A percentile compares a stretch with the other conserved stretches of the same genome.
phyloP scores from a whole-genome alignment of 2,797 vertebrate species.

The Eremophila alpestris region DNA sequence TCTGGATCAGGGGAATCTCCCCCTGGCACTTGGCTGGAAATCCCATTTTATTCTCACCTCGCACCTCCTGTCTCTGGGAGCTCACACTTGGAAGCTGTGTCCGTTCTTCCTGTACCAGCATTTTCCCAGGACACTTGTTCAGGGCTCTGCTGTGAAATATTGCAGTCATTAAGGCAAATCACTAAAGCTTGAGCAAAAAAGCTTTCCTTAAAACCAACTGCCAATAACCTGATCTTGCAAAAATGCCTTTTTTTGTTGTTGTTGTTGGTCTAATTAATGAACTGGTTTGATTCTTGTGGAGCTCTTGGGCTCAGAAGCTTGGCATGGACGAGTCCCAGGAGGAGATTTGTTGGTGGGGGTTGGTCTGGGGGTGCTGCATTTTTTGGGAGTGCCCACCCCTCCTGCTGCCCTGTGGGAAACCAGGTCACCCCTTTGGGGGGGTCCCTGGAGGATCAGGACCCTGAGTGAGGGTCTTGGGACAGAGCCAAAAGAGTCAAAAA shows the following conservation, averaged over 20 bases:
- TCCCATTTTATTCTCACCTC: neutral
- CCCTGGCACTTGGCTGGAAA: neutral
- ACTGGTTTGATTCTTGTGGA: neutral
- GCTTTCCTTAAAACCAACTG: neutral
- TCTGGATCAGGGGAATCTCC: neutral
- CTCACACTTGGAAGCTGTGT: neutral
- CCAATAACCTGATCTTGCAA: neutral
- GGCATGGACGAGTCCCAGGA: accelerated
- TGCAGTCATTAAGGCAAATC: neutral
- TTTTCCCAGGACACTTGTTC: slow-evolving; percentile 23
- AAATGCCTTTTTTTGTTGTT: neutral
- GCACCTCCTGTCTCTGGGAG: neutral
- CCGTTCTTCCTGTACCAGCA: neutral
- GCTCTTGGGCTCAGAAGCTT: neutral
- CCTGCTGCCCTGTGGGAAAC: too few relatives aligned
- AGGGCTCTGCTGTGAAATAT: neutral
- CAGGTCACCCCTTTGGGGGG: too few relatives aligned
- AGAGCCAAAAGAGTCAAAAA: too few relatives aligned
- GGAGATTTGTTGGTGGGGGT: neutral
- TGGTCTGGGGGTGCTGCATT: neutral
- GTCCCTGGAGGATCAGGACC: too few relatives aligned
- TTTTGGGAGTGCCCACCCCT: neutral
- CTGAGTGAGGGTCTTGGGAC: too few relatives aligned
- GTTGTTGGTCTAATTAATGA: neutral
- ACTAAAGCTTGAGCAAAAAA: neutral